These are phyloP conservation scores for Branchellion lobata DNA, from an alignment of 2,888 invertebrate species.

Conservation along the genomic window DNA sequence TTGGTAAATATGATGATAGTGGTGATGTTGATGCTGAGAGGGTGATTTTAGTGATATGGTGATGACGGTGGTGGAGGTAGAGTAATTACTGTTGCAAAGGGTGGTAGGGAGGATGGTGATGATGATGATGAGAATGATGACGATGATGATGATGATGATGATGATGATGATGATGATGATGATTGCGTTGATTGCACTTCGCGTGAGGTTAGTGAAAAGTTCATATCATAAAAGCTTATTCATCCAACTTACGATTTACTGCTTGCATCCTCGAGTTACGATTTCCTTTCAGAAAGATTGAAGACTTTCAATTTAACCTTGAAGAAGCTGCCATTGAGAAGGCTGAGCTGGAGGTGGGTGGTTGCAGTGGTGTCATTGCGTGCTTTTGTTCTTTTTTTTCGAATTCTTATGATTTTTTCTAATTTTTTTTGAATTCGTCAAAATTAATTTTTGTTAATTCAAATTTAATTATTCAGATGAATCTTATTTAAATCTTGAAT, in stretches of 20 bases:
- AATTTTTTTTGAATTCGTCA: not conserved
- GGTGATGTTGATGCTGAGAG: too few species aligned
- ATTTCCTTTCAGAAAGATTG: conserved; percentile 66
- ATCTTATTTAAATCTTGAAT: not conserved
- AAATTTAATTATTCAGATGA: not conserved
- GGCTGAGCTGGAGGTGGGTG: conserved; percentile 78
- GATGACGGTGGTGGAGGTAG: too few species aligned
- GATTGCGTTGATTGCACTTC: not conserved
- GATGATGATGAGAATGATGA: conserved; percentile 13
- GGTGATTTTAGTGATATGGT: too few species aligned
- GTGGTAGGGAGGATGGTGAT: conserved; percentile 6
- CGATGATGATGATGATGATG: conserved; percentile 9
- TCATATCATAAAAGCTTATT: too few species aligned
- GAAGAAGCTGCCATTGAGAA: conserved; percentile 88
- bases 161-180: conserved; percentile 17
- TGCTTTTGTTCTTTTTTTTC: not conserved
- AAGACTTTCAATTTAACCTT: conserved; percentile 84
- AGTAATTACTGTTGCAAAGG: too few species aligned
- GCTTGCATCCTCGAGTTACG: too few species aligned
- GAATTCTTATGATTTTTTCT: not conserved
- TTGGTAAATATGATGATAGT: too few species aligned
- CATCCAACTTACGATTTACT: too few species aligned
- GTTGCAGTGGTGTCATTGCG: not conserved
- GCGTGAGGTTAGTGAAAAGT: not conserved
- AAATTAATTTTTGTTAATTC: not conserved